Conservation (phyloP, 2,888 invertebrate genomes). For the Agrilus biguttatus region DNA sequence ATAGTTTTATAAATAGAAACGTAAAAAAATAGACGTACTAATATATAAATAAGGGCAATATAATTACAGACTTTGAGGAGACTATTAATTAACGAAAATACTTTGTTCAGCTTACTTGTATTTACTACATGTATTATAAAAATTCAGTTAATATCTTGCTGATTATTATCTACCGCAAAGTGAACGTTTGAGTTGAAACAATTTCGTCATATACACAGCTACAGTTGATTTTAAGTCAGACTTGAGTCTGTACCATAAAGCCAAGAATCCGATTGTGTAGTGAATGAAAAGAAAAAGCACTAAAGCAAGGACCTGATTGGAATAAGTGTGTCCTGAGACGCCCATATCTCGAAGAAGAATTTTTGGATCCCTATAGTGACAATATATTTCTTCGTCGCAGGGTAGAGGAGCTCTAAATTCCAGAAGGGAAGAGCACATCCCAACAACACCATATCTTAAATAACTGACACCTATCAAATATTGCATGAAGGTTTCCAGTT, state of each 20-base stretch:
- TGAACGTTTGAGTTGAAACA: too few species aligned
- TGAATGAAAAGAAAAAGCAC: slow-evolving; percentile 3
- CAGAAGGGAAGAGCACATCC: slow-evolving; percentile 15
- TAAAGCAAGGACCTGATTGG: slow-evolving; percentile 5
- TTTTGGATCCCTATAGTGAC: slow-evolving; percentile 9
- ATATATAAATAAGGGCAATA: too few species aligned
- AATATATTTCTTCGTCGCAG: slow-evolving; percentile 6
- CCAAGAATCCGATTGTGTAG: slow-evolving; percentile 6
- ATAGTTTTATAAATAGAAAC: too few species aligned
- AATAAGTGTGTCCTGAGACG: slow-evolving; percentile 4
- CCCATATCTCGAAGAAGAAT: slow-evolving; percentile 8
- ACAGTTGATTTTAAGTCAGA: not conserved
- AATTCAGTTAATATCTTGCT: too few species aligned
- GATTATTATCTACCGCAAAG: too few species aligned
- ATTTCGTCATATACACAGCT: too few species aligned
- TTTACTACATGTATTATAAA: too few species aligned
- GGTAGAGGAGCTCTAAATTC: too few species aligned
- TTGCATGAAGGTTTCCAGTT: slow-evolving; percentile 39
- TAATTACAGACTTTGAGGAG: too few species aligned
- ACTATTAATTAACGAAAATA: too few species aligned
- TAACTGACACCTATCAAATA: slow-evolving; percentile 44
- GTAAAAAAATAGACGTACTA: too few species aligned
- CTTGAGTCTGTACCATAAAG: slow-evolving; percentile 6
- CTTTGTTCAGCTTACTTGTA: too few species aligned
- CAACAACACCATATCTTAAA: slow-evolving; percentile 54